phyloP scores from a whole-genome alignment of 1,140 invertebrate genomes.

The Drosophila neocordata region DNA sequence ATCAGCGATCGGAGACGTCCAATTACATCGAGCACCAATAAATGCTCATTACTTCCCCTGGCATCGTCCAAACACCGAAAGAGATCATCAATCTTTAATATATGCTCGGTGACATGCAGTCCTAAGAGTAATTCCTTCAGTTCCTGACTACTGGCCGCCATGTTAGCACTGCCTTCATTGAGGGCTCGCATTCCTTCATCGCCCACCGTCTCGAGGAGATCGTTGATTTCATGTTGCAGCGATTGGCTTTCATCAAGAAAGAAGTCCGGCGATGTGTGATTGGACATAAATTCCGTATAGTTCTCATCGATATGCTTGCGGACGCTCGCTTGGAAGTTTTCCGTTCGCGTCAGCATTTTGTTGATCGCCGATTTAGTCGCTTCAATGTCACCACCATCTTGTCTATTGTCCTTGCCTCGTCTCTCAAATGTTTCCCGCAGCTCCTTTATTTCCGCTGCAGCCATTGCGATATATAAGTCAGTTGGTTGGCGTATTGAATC shows the following conservation, averaged over 20 bases:
- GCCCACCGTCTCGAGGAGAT: conserved; percentile 57
- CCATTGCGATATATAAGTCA: background rate
- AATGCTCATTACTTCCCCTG: conserved; percentile 68
- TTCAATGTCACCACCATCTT: conserved; percentile 42
- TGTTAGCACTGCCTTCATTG: conserved; percentile 51
- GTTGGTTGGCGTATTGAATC: background rate
- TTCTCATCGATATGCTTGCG: conserved; percentile 74
- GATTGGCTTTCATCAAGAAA: conserved; percentile 65
- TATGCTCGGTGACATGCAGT: conserved; percentile 58
- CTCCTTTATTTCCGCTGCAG: conserved; percentile 7
- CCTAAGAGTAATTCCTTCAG: conserved; percentile 65
- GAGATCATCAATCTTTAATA: conserved; percentile 72
- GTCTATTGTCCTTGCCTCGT: conserved; percentile 15
- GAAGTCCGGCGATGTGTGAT: conserved; percentile 63
- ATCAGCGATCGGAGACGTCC: conserved; percentile 62
- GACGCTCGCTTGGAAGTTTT: conserved; percentile 63
- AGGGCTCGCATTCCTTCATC: conserved; percentile 54
- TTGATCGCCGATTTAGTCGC: conserved; percentile 58
- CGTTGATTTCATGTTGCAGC: conserved; percentile 56
- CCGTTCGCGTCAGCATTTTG: conserved; percentile 67
- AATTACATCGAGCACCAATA: conserved; percentile 62
- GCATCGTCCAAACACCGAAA: conserved; percentile 75
- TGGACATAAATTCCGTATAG: conserved; percentile 76
- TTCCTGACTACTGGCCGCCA: conserved; percentile 50
- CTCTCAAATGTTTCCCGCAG: conserved; percentile 37